Percentiles rank a stretch among this genome's conserved stretches.
phyloP scores from a whole-genome alignment of 2,888 invertebrate species.

The Drosophila fulvimacula region DNA sequence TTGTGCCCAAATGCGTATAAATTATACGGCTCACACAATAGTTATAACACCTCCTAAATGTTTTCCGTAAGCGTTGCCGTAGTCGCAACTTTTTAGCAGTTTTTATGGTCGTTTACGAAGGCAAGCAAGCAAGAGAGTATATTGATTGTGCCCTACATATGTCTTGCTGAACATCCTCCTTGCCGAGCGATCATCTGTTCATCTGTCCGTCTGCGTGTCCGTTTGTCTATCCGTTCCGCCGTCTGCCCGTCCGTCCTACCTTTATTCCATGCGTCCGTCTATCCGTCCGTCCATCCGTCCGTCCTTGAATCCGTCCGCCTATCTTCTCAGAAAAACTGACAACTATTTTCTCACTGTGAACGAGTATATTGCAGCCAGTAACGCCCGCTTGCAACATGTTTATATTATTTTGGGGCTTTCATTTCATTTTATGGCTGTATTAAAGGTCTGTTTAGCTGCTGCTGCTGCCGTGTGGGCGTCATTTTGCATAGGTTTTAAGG shows the following conservation, averaged over 20 bases:
- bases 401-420: not conserved
- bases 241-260: not conserved
- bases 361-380: not conserved
- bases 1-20: slow-evolving; percentile 59
- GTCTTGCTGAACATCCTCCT: not conserved
- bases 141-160: not conserved
- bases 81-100: slow-evolving; percentile 6
- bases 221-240: not conserved
- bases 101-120: not conserved
- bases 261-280: not conserved
- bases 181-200: too few relatives aligned
- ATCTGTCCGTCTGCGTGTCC: not conserved
- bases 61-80: slow-evolving; percentile 48
- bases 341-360: too few relatives aligned
- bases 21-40: slow-evolving; percentile 61
- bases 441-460: slow-evolving; percentile 23
- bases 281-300: not conserved
- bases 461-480: slow-evolving; percentile 53
- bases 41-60: slow-evolving; percentile 75
- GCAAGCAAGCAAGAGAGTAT: not conserved
- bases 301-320: too few relatives aligned
- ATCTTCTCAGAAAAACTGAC: not conserved
- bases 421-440: slow-evolving; percentile 34
- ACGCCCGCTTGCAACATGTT: not conserved
- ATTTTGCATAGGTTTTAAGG: slow-evolving; percentile 54